A percentile compares a stretch with the other conserved stretches of the same genome.
Conservation (phyloP, 2,888 invertebrate genomes). For the Diachrysia chrysitis region DNA sequence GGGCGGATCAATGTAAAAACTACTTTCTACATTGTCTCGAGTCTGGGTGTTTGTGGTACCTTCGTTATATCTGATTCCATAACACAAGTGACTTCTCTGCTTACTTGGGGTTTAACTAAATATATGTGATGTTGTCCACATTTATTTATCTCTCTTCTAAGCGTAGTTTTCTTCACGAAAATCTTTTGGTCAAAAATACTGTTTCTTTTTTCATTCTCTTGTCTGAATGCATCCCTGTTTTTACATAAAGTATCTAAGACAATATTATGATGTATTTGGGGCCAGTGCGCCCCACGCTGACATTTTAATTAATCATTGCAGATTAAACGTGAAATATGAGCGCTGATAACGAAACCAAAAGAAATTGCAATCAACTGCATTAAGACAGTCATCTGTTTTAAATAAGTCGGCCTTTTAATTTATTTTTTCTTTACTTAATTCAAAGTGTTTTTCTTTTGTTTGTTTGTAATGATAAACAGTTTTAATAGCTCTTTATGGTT, state of each 20-base stretch:
- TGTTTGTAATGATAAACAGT: not conserved
- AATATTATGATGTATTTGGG: constrained; percentile 79
- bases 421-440: constrained; percentile 23
- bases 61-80: too few relatives aligned
- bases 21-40: too few relatives aligned
- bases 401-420: constrained; percentile 31
- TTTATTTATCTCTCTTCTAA: too few relatives aligned
- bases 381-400: constrained; percentile 44
- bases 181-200: too few relatives aligned
- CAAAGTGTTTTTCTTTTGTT: not conserved
- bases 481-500: too few relatives aligned
- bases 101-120: too few relatives aligned
- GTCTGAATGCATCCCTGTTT: constrained; percentile 67
- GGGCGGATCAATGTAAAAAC: too few relatives aligned
- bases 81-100: too few relatives aligned
- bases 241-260: constrained; percentile 74
- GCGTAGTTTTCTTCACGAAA: too few relatives aligned
- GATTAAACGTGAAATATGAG: constrained; percentile 83
- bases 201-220: not conserved
- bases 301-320: constrained; percentile 86
- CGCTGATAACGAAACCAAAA: constrained; percentile 68
- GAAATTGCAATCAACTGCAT: constrained; percentile 57
- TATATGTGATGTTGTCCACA: too few relatives aligned
- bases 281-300: constrained; percentile 72
- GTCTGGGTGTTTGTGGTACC: too few relatives aligned